phyloP scores from a whole-genome alignment of 92 coral and sea anemone species.

The Chrysogorgia sp. region DNA sequence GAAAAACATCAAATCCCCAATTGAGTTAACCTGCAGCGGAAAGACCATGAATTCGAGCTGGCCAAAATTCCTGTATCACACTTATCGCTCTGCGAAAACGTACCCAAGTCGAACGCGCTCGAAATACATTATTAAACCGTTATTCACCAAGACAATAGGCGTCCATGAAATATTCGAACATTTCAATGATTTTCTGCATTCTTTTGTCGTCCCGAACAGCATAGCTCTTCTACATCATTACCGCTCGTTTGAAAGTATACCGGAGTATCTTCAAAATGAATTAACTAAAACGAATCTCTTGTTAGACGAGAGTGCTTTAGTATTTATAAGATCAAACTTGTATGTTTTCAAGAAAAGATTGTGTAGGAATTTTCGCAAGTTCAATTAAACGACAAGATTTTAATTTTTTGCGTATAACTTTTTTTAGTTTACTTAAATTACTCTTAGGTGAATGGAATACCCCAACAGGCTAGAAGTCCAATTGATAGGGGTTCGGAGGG shows the following conservation, averaged over 20 bases:
- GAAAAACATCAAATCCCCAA: not conserved
- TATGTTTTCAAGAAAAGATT: constrained; percentile 6
- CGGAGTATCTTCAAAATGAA: not conserved
- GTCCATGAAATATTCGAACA: constrained; percentile 22
- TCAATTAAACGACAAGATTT: too few species aligned
- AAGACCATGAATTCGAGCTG: not conserved
- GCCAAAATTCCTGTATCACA: constrained; percentile 5
- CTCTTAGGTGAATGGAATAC: too few species aligned
- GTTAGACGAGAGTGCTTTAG: constrained; percentile 1
- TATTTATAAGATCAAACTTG: not conserved
- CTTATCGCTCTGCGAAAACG: not conserved
- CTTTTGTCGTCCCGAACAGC: not conserved
- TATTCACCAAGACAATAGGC: not conserved
- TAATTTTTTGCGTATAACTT: too few species aligned
- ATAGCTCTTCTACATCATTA: constrained; percentile 13
- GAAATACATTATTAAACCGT: constrained; percentile 9
- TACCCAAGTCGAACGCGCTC: not conserved
- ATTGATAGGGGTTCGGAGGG: too few species aligned
- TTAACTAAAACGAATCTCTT: not conserved
- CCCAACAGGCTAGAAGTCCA: too few species aligned
- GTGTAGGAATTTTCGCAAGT: not conserved
- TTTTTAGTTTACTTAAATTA: too few species aligned
- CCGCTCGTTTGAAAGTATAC: not conserved
- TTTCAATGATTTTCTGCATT: not conserved
- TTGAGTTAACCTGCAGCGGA: not conserved